A percentile compares a stretch with the other conserved stretches of the same genome.
phyloP scores from a whole-genome alignment of 2,888 invertebrate species.

The Idaea straminata region DNA sequence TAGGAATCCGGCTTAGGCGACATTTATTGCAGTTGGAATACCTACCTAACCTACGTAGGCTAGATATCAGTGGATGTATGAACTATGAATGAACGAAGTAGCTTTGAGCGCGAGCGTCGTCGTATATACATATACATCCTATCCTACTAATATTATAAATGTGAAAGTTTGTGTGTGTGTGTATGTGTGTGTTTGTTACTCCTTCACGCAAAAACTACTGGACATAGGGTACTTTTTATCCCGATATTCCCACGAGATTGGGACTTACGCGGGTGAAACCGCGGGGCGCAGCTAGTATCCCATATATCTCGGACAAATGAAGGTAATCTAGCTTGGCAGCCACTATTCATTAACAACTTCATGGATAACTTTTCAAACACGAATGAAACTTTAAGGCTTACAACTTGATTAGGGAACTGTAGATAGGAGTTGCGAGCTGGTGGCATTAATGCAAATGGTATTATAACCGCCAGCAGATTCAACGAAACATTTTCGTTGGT shows the following conservation, averaged over 20 bases:
- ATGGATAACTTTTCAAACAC: conserved; percentile 29
- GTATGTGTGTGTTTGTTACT: too few relatives aligned
- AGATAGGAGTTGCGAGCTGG: conserved; percentile 15
- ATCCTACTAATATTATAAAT: too few relatives aligned
- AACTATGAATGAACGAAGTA: background rate
- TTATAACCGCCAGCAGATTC: conserved; percentile 15
- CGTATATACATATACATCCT: too few relatives aligned
- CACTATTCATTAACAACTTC: conserved; percentile 28
- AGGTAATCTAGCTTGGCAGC: conserved; percentile 15
- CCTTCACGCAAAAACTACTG: too few relatives aligned
- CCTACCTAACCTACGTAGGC: background rate
- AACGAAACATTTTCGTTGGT: conserved; percentile 13
- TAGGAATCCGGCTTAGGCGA: background rate
- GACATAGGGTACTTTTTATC: too few relatives aligned
- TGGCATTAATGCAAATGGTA: conserved; percentile 20
- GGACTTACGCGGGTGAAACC: too few relatives aligned
- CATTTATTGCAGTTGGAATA: background rate
- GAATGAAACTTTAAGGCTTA: conserved; percentile 27
- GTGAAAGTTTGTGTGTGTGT: too few relatives aligned
- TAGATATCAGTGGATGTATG: background rate
- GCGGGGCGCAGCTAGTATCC: too few relatives aligned
- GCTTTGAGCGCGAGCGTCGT: background rate
- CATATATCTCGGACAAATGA: conserved; percentile 7
- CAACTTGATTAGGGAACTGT: conserved; percentile 20
- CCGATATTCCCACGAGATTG: too few relatives aligned